Evolutionary conservation across 2,113 vertebrate species (phyloP).

Genomic region (Sphyrna mokarran): DNA sequence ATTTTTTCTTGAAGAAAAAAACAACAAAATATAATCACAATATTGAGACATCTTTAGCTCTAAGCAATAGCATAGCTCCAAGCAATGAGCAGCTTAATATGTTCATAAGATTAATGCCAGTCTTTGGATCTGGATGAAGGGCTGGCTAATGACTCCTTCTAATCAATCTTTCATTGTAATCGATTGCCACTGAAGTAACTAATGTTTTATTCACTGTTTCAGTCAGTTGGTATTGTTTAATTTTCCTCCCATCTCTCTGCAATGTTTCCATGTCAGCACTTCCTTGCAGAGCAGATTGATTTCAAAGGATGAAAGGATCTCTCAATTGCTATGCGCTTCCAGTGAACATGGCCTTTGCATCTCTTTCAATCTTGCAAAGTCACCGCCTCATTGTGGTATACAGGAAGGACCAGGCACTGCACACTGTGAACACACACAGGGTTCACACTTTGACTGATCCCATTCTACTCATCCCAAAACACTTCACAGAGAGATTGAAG

Average conservation of each 20-base stretch:
- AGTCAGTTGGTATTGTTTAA: conserved; percentile 5
- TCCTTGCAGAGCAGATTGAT: conserved; percentile 24
- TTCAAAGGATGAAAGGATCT: conserved; percentile 18
- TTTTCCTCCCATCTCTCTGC: not conserved
- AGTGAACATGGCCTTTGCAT: not conserved
- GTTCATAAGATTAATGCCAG: conserved; percentile 15
- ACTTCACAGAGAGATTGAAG: not conserved
- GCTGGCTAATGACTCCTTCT: conserved; percentile 27
- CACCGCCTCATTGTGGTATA: not conserved
- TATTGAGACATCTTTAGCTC: conserved; percentile 17
- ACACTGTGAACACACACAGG: not conserved
- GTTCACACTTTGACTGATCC: not conserved
- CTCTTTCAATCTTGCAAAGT: not conserved
- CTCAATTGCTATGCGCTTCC: not conserved
- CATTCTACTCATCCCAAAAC: not conserved
- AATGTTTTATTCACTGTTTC: conserved; percentile 36
- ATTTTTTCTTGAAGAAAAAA: not conserved
- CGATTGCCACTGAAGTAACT: conserved; percentile 21
- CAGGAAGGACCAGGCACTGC: not conserved
- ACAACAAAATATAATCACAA: conserved; percentile 29
- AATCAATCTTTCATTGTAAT: conserved; percentile 34
- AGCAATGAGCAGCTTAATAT: not conserved
- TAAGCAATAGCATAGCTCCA: not conserved
- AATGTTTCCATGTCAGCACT: conserved; percentile 34
- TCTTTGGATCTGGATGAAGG: conserved; percentile 29